Percentiles rank a stretch among this genome's conserved stretches.
phyloP scores from a whole-genome alignment of 2,888 invertebrate species.

The Orthosia incerta region DNA sequence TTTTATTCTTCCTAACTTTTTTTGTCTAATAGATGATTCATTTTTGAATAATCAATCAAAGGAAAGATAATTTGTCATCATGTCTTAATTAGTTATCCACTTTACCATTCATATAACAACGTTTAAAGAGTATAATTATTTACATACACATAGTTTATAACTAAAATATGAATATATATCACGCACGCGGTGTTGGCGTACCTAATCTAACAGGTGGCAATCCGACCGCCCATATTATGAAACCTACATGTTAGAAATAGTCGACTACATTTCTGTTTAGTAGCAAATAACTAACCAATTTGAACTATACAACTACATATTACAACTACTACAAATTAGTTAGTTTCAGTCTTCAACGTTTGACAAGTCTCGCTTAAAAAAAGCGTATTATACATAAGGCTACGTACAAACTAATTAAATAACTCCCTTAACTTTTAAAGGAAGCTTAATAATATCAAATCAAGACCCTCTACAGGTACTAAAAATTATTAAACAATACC shows the following conservation, averaged over 20 bases:
- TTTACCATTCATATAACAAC: background rate
- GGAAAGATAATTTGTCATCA: too few relatives aligned
- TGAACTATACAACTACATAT: too few relatives aligned
- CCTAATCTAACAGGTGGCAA: slow-evolving; percentile 59
- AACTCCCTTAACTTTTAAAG: background rate
- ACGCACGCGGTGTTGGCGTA: slow-evolving; percentile 20
- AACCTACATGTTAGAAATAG: slow-evolving; percentile 29
- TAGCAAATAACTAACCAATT: background rate
- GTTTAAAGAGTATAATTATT: background rate
- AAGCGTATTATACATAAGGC: background rate
- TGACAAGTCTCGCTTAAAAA: background rate
- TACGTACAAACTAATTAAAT: background rate
- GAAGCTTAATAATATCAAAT: background rate
- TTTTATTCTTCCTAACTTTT: background rate
- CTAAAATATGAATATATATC: slow-evolving; percentile 15
- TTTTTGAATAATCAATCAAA: background rate
- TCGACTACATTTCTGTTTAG: background rate
- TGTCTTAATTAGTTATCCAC: background rate
- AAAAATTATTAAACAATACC: too few relatives aligned
- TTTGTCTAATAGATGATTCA: too few relatives aligned
- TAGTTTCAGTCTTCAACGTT: too few relatives aligned
- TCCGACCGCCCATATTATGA: slow-evolving; percentile 27
- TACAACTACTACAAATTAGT: too few relatives aligned
- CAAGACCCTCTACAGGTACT: background rate
- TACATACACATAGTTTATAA: slow-evolving; percentile 2